Conservation (phyloP, 1,140 invertebrate genomes). For the Neodiprion virginianus region DNA sequence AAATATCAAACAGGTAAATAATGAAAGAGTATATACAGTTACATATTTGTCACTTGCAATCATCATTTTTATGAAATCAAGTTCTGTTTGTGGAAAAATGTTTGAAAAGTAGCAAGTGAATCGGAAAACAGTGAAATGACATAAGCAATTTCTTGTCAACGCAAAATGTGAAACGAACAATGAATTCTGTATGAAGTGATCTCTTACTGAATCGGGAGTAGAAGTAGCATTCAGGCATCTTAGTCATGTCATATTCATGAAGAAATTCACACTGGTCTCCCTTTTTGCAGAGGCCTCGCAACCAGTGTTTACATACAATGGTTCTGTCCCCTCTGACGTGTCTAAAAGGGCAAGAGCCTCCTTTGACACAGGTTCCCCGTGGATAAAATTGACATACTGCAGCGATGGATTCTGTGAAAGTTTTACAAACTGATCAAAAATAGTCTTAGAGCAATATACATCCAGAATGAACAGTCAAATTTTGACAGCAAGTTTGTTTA, state of each 20-base stretch:
- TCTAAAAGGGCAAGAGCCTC: conserved; percentile 91
- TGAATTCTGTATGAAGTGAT: conserved; percentile 23
- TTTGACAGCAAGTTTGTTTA: too few species aligned
- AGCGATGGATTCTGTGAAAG: conserved; percentile 88
- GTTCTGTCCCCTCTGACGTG: conserved; percentile 97
- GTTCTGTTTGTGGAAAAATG: conserved; percentile 7
- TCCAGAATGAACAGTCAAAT: too few species aligned
- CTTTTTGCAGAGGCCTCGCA: conserved; percentile 98
- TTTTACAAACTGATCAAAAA: conserved; percentile 20
- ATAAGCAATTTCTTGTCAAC: not conserved
- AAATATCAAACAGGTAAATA: too few species aligned
- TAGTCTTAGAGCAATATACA: not conserved
- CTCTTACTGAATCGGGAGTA: conserved; percentile 90
- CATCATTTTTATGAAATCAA: conserved; percentile 10
- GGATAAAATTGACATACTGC: conserved; percentile 95
- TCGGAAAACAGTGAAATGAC: not conserved
- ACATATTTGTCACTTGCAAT: not conserved
- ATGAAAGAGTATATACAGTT: too few species aligned
- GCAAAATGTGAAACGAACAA: not conserved
- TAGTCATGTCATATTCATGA: conserved; percentile 99
- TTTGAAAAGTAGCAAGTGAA: not conserved
- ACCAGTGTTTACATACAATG: conserved; percentile 99
- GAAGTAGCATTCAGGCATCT: conserved; percentile 99
- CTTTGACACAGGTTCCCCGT: conserved; percentile 82
- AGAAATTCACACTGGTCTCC: conserved; percentile 99